A percentile compares a stretch with the other conserved stretches of the same genome.
Conservation (phyloP, 2,888 invertebrate species). For the Sepiola atlantica region DNA sequence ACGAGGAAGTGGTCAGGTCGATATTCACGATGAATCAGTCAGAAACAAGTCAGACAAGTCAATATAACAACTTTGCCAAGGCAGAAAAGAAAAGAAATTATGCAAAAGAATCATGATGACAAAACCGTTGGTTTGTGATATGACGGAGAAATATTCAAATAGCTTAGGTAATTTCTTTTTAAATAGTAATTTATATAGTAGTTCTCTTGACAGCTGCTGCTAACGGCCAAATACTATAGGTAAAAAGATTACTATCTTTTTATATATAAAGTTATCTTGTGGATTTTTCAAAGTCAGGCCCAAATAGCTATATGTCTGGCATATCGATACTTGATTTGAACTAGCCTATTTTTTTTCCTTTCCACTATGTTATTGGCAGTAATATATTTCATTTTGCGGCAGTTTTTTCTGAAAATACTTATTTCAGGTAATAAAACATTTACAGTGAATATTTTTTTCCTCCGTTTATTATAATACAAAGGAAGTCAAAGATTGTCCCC, state of each 20-base stretch:
- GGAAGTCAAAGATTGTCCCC: too few species aligned
- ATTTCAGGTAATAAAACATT: too few species aligned
- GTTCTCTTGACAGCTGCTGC: not conserved
- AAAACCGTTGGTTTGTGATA: not conserved
- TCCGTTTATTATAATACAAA: too few species aligned
- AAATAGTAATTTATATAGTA: not conserved
- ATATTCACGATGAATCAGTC: not conserved
- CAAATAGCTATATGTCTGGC: too few species aligned
- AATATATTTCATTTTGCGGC: too few species aligned
- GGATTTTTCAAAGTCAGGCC: too few species aligned
- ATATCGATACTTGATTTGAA: too few species aligned
- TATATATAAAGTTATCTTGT: not conserved
- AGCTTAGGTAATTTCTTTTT: not conserved
- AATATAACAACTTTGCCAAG: not conserved
- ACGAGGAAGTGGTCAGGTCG: not conserved
- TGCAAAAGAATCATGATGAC: not conserved
- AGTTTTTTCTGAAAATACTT: too few species aligned
- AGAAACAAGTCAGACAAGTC: conserved; percentile 32
- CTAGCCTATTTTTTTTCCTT: too few species aligned
- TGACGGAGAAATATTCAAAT: not conserved
- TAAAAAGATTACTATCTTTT: not conserved
- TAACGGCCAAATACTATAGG: not conserved
- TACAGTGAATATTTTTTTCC: too few species aligned
- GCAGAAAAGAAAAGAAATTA: not conserved
- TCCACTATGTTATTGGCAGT: too few species aligned